A percentile compares a stretch with the other conserved stretches of the same genome.
These are phyloP conservation scores for Anaspis maculata DNA, from an alignment of 2,888 invertebrate genomes.

Conservation along the genomic window DNA sequence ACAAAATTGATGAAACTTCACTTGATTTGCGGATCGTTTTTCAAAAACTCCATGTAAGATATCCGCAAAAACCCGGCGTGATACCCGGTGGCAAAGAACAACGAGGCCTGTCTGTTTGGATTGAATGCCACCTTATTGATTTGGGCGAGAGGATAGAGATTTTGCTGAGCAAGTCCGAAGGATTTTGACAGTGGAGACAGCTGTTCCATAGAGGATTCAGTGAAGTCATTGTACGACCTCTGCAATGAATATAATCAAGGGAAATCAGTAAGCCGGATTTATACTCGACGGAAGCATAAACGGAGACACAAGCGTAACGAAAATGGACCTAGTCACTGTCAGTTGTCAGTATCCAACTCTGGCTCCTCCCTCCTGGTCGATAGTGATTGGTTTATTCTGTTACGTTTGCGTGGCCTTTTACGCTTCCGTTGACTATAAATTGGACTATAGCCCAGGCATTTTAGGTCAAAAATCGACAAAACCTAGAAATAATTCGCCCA, in stretches of 20 bases:
- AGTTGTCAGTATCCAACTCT: no score
- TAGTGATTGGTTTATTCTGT: no score
- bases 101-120: conserved; percentile 40
- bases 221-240: conserved; percentile 17
- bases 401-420: no score
- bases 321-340: no score
- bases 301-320: no score
- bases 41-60: conserved; percentile 29
- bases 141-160: conserved; percentile 32
- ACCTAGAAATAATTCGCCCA: no score
- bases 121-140: conserved; percentile 41
- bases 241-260: conserved; percentile 10
- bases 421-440: no score
- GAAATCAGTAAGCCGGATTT: no score
- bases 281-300: no score
- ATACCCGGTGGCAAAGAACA: conserved; percentile 41
- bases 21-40: conserved; percentile 20
- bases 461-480: no score
- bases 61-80: conserved; percentile 44
- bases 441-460: no score
- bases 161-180: conserved; percentile 8
- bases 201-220: conserved; percentile 9
- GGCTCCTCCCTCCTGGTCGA: no score
- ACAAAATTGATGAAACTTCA: conserved; percentile 4
- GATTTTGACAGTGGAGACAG: conserved; percentile 4